A percentile compares a stretch with the other conserved stretches of the same genome.
Conservation (phyloP, 2,888 invertebrate species). For the Nomada flava region DNA sequence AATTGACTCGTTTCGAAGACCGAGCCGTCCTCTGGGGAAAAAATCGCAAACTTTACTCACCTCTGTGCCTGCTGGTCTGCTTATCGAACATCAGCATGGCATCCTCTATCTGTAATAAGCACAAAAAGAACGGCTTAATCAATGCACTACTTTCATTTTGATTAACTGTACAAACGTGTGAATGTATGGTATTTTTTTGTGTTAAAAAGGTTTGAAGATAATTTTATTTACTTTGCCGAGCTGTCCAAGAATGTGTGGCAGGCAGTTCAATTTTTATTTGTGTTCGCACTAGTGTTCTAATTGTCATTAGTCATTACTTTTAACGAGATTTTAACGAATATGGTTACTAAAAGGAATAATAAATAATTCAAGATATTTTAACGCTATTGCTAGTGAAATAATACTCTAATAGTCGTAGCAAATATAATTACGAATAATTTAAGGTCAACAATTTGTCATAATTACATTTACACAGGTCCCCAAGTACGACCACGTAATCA, state of each 20-base stretch:
- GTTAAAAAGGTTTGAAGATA: too few relatives aligned
- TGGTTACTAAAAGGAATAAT: too few relatives aligned
- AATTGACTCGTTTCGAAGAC: not conserved
- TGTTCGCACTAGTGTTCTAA: too few relatives aligned
- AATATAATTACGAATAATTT: not conserved
- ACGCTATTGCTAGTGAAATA: not conserved
- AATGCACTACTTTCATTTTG: not conserved
- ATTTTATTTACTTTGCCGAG: too few relatives aligned
- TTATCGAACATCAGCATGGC: constrained; percentile 99
- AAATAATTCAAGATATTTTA: too few relatives aligned
- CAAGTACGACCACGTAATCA: not conserved
- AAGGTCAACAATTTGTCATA: not conserved
- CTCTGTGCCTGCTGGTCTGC: constrained; percentile 99
- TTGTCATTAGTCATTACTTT: too few relatives aligned
- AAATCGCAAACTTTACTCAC: constrained; percentile 84
- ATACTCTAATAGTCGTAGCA: not conserved
- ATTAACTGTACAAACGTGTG: not conserved
- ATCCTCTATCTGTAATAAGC: constrained; percentile 96
- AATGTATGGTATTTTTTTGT: too few relatives aligned
- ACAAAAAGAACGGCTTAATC: constrained; percentile 32
- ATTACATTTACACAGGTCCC: not conserved
- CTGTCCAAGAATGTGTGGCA: too few relatives aligned
- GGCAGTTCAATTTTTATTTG: too few relatives aligned
- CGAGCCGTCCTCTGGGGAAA: not conserved
- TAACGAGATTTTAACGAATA: too few relatives aligned